Evolutionary conservation across 2,888 invertebrate genomes (phyloP), one percentile per base, ranked within the genome.

Genomic region (Toxonevra muliebris): DNA sequence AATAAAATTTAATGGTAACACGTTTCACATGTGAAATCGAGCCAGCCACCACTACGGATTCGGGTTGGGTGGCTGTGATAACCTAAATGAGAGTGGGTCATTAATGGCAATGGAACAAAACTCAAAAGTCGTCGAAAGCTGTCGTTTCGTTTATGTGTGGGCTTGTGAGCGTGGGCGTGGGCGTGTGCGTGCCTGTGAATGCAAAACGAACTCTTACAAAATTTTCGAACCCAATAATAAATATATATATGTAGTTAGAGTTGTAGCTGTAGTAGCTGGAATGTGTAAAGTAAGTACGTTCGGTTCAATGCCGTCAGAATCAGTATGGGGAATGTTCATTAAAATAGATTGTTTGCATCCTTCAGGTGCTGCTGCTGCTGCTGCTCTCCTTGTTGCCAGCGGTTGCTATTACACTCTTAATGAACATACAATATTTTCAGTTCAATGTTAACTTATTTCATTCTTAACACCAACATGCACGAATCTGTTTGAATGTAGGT

Each of bases 1-100:
- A 78, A 78, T 79, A 74, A 77, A 78, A 76, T 79, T 79, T 76
- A 77, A 79, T 78, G 77, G 78, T 75, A 73, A 74, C 79, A 79
- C 75, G 76, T 75, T 74, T 48, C 59, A 60, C 59, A 59, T 59
- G 59, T 59, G 59, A 20, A 61, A 12, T n/a, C n/a, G 13, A 53
- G 40, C 53, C 5, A 50, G 2, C 17, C 13, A 53, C n/a, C 30
- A 7, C 3, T 30, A 30, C 30, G 30, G 30, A 30, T 30, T 30
- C 3, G 30, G 30, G 30, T 30, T 30, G 30, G 30, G 20, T 55
- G 40, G 48, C 59, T 50, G 70, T 55, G 54, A 53, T 52, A 54
- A 55, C n/a, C 20, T 13, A 60, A 30, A 13, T 42, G 58, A 50
- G 10, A 45, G 17, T n/a, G 53, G 55, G 19, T 45, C 30, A 52